Base-by-base conservation (phyloP, 2,113 vertebrate genomes). In the Amphiprion percula region DNA sequence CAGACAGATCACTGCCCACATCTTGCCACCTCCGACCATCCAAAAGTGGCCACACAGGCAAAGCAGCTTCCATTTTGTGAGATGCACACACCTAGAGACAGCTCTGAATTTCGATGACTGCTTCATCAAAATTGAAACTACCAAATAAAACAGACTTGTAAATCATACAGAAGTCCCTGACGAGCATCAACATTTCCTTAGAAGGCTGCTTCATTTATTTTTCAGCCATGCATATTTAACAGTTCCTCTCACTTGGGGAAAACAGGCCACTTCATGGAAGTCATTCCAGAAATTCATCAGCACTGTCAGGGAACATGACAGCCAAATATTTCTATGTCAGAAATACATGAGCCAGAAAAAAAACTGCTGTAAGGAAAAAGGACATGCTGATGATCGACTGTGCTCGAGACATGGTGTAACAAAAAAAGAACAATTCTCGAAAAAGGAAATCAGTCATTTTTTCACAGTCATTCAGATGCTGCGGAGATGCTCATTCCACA, bases 201-300 rank as follows among this genome's bases (percentile, higher is more conserved):
- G 88, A 87, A 89, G 77, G 77, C 69, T 14, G 76, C 73, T 89
- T 90, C 89, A 86, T 90, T 92, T 90, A 85, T 90, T 86, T 91
- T 89, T 84, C 77, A 80, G 66, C 82, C 84, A 84, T 90, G 86
- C 87, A 92, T 91, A 93, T 93, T 90, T 91, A 90, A 90, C 87
- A 82, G 86, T 66, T 64, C 64, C 82, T 71, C 78, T 86, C 87
- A 85, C 89, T 90, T 69, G 80, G 79, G 82, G 47, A 79, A 88
- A 89, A 86, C 76, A 84, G 82, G 77, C 86, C 85, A 91, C 85
- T 91, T 90, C 77, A 88, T 79, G 81, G 83, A 91, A 83, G 77
- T 86, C 76, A 74, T 90, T 88, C 82, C 89, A 92, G 77, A 85
- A 92, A 93, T 87, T 90, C 79, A 88, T 92, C 91, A 89, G 84